phyloP scores from a whole-genome alignment of 2,888 invertebrate species.

The Chalcis sispes region DNA sequence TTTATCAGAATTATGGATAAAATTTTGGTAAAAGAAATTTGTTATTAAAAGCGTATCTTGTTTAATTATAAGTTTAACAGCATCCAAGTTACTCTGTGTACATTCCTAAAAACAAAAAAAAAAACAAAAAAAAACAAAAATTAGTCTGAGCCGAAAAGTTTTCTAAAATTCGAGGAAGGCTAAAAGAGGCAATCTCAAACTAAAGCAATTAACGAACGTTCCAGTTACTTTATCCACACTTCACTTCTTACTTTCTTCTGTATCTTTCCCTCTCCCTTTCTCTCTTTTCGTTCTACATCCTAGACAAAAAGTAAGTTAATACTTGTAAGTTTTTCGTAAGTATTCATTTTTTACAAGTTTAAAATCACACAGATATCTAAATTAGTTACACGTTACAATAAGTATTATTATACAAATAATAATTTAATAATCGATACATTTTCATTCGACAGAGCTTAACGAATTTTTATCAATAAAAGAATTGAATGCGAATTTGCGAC shows the following conservation, averaged over 20 bases:
- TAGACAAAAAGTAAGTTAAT: too few species aligned
- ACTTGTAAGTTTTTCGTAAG: too few species aligned
- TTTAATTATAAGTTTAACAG: neutral
- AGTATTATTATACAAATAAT: too few species aligned
- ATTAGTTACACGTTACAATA: too few species aligned
- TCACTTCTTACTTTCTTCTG: slow-evolving; percentile 15
- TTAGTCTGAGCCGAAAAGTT: slow-evolving; percentile 16
- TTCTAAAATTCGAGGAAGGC: slow-evolving; percentile 20
- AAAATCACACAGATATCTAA: too few species aligned
- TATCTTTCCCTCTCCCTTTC: neutral
- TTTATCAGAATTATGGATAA: too few species aligned
- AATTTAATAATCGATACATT: too few species aligned
- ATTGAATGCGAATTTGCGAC: too few species aligned
- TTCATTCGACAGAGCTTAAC: too few species aligned
- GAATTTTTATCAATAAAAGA: too few species aligned
- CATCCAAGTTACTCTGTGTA: neutral
- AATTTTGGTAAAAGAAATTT: too few species aligned
- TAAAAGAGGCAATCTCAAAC: slow-evolving; percentile 27
- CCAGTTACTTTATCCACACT: slow-evolving; percentile 16
- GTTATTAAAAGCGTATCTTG: slow-evolving; percentile 5
- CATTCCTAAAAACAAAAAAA: slow-evolving; percentile 9
- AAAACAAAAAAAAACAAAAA: slow-evolving; percentile 8
- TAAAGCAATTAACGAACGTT: slow-evolving; percentile 42
- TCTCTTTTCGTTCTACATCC: slow-evolving; percentile 15
- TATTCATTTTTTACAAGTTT: too few species aligned